phyloP scores from a whole-genome alignment of 2,888 invertebrate genomes.

The Leptinotarsa peninsularis region DNA sequence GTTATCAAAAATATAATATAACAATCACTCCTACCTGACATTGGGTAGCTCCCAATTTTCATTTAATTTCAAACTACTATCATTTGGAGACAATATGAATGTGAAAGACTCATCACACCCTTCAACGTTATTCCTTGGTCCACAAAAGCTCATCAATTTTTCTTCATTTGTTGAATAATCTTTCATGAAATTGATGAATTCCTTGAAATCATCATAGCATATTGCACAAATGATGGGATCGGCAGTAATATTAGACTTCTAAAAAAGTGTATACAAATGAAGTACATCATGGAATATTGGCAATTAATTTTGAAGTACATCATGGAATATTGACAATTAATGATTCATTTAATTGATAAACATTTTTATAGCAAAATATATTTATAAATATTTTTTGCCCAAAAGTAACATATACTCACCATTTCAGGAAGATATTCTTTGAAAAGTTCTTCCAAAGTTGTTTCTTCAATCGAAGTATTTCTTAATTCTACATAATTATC shows the following conservation, averaged over 20 bases:
- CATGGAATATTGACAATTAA: background rate
- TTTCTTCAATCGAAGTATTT: background rate
- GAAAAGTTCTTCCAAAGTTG: background rate
- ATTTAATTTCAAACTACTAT: background rate
- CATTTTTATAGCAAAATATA: too few relatives aligned
- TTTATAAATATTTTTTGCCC: too few relatives aligned
- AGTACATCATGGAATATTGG: too few relatives aligned
- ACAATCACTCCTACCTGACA: background rate
- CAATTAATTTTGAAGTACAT: too few relatives aligned
- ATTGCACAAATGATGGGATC: slow-evolving; percentile 3
- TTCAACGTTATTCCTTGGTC: background rate
- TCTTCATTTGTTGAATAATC: background rate
- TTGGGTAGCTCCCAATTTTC: slow-evolving; percentile 1
- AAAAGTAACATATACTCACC: background rate
- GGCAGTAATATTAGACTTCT: background rate
- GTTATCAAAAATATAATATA: background rate
- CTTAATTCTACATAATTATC: background rate
- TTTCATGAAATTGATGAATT: background rate
- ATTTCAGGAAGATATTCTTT: slow-evolving; percentile 5
- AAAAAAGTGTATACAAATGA: background rate
- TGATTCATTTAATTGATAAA: background rate
- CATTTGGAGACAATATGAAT: background rate
- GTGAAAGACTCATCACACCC: background rate
- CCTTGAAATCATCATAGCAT: background rate
- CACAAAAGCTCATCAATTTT: background rate